A percentile compares a stretch with the other conserved stretches of the same genome.
These are phyloP conservation scores for Anarhynchus alexandrinus DNA, from an alignment of 2,113 vertebrate genomes.

Conservation along the genomic window DNA sequence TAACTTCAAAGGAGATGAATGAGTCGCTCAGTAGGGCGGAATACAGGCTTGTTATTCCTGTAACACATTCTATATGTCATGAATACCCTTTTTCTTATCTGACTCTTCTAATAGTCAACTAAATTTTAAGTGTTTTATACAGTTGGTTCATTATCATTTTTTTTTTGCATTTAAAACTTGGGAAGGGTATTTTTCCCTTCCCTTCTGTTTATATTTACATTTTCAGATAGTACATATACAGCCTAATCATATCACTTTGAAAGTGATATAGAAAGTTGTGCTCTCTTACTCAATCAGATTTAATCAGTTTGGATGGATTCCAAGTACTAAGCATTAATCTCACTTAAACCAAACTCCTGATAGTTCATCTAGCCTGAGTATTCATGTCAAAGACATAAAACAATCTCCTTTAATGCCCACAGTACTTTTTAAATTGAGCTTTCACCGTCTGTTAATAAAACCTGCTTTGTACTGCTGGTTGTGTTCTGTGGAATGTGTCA, in stretches of 20 bases:
- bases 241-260: constrained; percentile 64
- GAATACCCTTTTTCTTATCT: constrained; percentile 5
- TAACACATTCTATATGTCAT: not conserved
- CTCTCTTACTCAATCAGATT: constrained; percentile 71
- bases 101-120: not conserved
- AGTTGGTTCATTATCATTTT: not conserved
- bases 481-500: constrained; percentile 31
- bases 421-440: constrained; percentile 63
- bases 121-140: constrained; percentile 3
- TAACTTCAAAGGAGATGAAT: constrained; percentile 25
- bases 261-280: constrained; percentile 70
- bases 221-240: constrained; percentile 18
- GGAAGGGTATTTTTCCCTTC: constrained; percentile 15
- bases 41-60: constrained; percentile 9
- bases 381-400: constrained; percentile 74
- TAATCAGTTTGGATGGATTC: constrained; percentile 75
- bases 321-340: constrained; percentile 73
- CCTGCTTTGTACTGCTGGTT: constrained; percentile 54
- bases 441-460: constrained; percentile 70
- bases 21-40: not conserved
- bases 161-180: constrained; percentile 8
- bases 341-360: constrained; percentile 68
- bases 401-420: constrained; percentile 68
- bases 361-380: constrained; percentile 68
- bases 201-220: constrained; percentile 39